Conservation (phyloP, 2,113 vertebrate species). For the Tringa solitaria region DNA sequence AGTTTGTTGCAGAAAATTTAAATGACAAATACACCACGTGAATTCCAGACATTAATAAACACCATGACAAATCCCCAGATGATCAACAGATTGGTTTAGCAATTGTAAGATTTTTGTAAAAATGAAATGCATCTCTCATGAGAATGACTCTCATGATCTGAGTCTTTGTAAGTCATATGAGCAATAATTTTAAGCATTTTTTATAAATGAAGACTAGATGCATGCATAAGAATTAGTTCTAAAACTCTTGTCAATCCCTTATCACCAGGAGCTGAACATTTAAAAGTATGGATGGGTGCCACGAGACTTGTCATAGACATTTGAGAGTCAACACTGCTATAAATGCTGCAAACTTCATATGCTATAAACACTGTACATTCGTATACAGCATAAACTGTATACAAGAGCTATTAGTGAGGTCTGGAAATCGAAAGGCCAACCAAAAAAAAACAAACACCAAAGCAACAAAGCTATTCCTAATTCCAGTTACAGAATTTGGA, state of each 20-base stretch:
- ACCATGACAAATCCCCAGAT: neutral
- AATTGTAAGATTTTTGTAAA: neutral
- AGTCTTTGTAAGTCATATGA: neutral
- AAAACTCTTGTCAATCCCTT: neutral
- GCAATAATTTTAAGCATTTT: neutral
- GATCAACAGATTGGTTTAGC: neutral
- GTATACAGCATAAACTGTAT: neutral
- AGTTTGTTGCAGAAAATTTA: neutral
- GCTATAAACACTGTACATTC: neutral
- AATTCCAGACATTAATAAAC: neutral
- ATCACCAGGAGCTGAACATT: neutral
- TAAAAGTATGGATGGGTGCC: neutral
- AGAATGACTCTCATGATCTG: neutral
- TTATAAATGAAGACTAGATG: neutral
- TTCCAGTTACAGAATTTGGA: neutral
- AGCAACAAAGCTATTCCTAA: neutral
- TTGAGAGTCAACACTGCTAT: slow-evolving; percentile 11
- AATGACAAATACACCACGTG: neutral
- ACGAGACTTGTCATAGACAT: neutral
- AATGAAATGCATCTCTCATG: neutral
- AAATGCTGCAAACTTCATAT: neutral
- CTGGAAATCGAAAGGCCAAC: neutral
- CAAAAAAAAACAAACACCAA: neutral
- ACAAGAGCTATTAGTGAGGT: neutral
- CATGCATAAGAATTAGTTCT: neutral